Evolutionary conservation across 1,140 invertebrate genomes (phyloP), one percentile per base, ranked within the genome.

Genomic region (Nasonia vitripennis): DNA sequence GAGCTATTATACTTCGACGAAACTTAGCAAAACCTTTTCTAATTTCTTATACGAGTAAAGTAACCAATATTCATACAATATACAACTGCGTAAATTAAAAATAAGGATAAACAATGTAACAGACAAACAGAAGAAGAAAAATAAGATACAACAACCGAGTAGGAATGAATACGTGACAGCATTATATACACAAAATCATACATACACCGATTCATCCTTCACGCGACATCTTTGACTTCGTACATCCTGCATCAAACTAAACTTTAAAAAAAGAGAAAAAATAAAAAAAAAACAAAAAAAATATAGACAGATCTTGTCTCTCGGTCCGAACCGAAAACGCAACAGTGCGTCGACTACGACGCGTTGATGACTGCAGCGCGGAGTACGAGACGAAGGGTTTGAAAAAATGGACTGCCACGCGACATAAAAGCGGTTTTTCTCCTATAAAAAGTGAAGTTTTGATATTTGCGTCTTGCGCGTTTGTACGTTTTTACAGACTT

Each of bases 401-500:
- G 23, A 51, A 86, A 68, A 62, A 81, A 85, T 73, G 11, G 68
- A 85, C 70, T 83, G 84, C 41, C 85, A 78, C 78, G 31, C 45
- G 48, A 84, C 78, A 41, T 48, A 78, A 86, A 85, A 68, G 67
- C 80, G 81, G 62, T 87, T 80, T 79, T 86, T 82, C 70, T 83
- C 37, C 62, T 73, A 83, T 48, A 74, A 78, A 81, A 84, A 74
- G 68, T 48, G 77, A 85, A 87, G 41, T 84, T 89, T 89, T 87
- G 83, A 89, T 89, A 89, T 81, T 86, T 85, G 87, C 84, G 82
- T 87, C 86, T 89, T 89, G 87, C 81, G 80, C 67, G 78, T 89
- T 89, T 89, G 87, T 89, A 89, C 87, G 88, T 87, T 89, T 89
- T 87, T 89, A 89, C 88, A 87, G 86, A 87, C 82, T 86, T 89